Percentiles rank a stretch among this genome's conserved stretches.
phyloP scores from a whole-genome alignment of 2,888 invertebrate genomes.

The Quadroppia sp. region DNA sequence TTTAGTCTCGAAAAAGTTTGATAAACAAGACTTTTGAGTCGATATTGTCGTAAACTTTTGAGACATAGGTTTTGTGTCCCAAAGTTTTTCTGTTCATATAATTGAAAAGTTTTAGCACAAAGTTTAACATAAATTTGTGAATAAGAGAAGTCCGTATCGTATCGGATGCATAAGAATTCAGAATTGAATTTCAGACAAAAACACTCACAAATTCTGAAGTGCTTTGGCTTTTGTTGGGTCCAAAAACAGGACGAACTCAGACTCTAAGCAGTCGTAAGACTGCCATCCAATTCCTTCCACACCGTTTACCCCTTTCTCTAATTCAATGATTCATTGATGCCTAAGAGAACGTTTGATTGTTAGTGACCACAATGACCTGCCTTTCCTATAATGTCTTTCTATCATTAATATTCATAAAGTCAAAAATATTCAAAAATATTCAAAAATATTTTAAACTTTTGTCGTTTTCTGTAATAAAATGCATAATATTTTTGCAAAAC shows the following conservation, averaged over 20 bases:
- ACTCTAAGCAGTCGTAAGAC: background rate
- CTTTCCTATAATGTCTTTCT: conserved; percentile 6
- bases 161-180: conserved; percentile 33
- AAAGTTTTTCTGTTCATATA: conserved; percentile 8
- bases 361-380: conserved; percentile 25
- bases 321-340: conserved; percentile 34
- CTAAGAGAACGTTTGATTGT: conserved; percentile 10
- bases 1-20: background rate
- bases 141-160: conserved; percentile 33
- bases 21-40: conserved; percentile 7
- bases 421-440: background rate
- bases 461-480: background rate
- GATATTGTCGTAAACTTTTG: background rate
- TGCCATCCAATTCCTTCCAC: conserved; percentile 32
- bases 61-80: conserved; percentile 1
- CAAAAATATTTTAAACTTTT: background rate
- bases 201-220: conserved; percentile 35
- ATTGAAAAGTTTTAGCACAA: conserved; percentile 23
- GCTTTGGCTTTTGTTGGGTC: conserved; percentile 30
- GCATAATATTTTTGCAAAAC: background rate
- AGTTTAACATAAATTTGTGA: background rate
- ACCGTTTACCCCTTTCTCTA: conserved; percentile 36
- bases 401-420: conserved; percentile 30
- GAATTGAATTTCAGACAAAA: conserved; percentile 38
- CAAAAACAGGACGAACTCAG: conserved; percentile 27